A percentile compares a stretch with the other conserved stretches of the same genome.
Conservation (phyloP, 1,140 invertebrate genomes). For the Steinernema khuongi region DNA sequence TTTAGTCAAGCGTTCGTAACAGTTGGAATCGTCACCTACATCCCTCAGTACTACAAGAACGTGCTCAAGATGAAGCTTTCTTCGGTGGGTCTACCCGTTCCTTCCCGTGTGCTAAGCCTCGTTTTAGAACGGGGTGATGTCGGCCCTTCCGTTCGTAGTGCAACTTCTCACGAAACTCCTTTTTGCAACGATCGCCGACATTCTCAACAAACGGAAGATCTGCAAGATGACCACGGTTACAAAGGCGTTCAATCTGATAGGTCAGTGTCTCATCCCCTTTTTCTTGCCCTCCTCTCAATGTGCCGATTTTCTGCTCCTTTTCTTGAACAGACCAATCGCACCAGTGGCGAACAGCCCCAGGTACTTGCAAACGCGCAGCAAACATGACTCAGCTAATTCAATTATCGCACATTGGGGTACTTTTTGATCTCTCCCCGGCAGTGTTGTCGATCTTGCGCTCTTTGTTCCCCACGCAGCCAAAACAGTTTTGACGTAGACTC, state of each 20-base stretch:
- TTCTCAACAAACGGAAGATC: conserved; percentile 29
- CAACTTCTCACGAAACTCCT: conserved; percentile 56
- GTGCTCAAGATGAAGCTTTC: conserved; percentile 51
- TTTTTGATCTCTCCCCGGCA: background rate
- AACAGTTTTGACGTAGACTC: background rate
- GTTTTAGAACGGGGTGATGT: conserved; percentile 55
- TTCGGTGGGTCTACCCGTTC: conserved; percentile 36
- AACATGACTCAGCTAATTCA: background rate
- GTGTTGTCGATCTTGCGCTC: background rate
- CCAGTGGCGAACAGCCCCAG: no score
- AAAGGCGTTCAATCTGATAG: conserved; percentile 54
- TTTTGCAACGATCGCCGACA: conserved; percentile 53
- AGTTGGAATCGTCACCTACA: conserved; percentile 56
- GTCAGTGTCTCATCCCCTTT: conserved; percentile 28
- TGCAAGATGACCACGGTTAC: conserved; percentile 39
- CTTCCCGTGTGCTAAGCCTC: background rate
- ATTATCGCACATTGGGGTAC: background rate
- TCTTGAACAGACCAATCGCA: no score
- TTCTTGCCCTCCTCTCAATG: no score
- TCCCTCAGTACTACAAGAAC: conserved; percentile 55
- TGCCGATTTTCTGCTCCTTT: no score
- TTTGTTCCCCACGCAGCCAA: background rate
- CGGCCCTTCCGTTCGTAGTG: conserved; percentile 54
- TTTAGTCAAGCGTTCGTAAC: conserved; percentile 57
- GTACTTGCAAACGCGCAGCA: no score